phyloP scores from a whole-genome alignment of 2,888 invertebrate species.

The Tenthredo mesomela region DNA sequence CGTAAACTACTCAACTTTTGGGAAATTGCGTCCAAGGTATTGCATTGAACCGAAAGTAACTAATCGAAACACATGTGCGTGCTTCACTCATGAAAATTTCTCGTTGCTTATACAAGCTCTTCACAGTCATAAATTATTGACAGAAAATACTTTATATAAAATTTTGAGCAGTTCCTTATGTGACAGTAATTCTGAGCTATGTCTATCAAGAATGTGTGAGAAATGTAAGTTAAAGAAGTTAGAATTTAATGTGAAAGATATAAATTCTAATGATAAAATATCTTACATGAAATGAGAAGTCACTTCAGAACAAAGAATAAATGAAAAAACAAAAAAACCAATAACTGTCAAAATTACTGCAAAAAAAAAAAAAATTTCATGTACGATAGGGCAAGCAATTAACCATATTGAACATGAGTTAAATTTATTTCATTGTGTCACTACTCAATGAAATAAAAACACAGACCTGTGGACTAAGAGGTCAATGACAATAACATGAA shows the following conservation, averaged over 20 bases:
- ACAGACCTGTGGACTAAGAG: no score
- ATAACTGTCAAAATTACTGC: slow-evolving; percentile 52
- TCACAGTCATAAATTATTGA: slow-evolving; percentile 48
- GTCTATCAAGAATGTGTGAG: slow-evolving; percentile 53
- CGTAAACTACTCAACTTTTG: slow-evolving; percentile 52
- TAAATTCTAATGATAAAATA: slow-evolving; percentile 40
- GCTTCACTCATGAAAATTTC: slow-evolving; percentile 56
- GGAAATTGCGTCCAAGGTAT: slow-evolving; percentile 51
- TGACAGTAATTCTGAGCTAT: slow-evolving; percentile 51
- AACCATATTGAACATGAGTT: slow-evolving; percentile 41
- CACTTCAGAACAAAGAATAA: slow-evolving; percentile 47
- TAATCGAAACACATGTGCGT: slow-evolving; percentile 55
- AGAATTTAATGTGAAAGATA: slow-evolving; percentile 35
- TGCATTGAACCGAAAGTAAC: slow-evolving; percentile 54
- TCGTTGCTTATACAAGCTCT: slow-evolving; percentile 46
- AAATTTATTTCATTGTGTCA: no score
- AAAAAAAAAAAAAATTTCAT: slow-evolving; percentile 53
- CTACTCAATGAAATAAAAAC: no score
- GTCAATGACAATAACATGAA: no score
- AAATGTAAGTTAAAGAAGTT: slow-evolving; percentile 53
- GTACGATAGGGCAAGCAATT: slow-evolving; percentile 49
- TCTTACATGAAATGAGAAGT: slow-evolving; percentile 55
- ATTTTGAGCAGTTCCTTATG: slow-evolving; percentile 51
- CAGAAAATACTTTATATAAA: slow-evolving; percentile 54
- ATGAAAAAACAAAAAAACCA: slow-evolving; percentile 56